A percentile compares a stretch with the other conserved stretches of the same genome.
Conservation (phyloP, 2,888 invertebrate species). For the Azorinus chamasolen region DNA sequence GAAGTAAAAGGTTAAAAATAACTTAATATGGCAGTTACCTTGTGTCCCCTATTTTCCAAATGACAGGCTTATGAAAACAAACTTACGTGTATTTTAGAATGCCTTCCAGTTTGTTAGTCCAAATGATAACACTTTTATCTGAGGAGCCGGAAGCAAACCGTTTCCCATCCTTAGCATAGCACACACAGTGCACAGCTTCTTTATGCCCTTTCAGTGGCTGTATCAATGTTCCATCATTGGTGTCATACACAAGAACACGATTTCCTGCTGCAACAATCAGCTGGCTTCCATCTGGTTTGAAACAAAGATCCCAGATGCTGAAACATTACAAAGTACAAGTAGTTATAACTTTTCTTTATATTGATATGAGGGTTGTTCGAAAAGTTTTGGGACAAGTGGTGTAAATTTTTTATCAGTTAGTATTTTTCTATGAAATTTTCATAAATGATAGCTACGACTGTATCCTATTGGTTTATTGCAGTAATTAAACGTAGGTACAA, state of each 20-base stretch:
- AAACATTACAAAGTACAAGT: neutral
- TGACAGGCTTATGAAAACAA: no score
- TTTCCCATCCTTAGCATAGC: conserved; percentile 97
- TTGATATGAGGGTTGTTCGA: neutral
- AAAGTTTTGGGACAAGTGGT: no score
- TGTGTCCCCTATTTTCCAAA: no score
- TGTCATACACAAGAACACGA: conserved; percentile 97
- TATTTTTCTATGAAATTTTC: neutral
- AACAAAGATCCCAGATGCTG: conserved; percentile 98
- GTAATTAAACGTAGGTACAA: no score
- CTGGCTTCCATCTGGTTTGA: conserved; percentile 97
- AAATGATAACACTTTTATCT: conserved; percentile 99
- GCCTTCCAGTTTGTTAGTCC: conserved; percentile 98
- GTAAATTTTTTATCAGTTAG: neutral
- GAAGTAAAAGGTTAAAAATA: no score
- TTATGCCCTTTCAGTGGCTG: conserved; percentile 98
- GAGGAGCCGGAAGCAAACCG: conserved; percentile 98
- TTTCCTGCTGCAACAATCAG: conserved; percentile 97
- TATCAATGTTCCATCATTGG: conserved; percentile 95
- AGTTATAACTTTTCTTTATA: neutral
- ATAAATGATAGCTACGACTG: no score
- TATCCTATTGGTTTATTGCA: no score
- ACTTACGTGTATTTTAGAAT: conserved; percentile 97
- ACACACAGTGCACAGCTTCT: conserved; percentile 96
- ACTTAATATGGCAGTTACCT: no score